Conservation (phyloP, 2,113 vertebrate species). For the Actenoides lindsayi region DNA sequence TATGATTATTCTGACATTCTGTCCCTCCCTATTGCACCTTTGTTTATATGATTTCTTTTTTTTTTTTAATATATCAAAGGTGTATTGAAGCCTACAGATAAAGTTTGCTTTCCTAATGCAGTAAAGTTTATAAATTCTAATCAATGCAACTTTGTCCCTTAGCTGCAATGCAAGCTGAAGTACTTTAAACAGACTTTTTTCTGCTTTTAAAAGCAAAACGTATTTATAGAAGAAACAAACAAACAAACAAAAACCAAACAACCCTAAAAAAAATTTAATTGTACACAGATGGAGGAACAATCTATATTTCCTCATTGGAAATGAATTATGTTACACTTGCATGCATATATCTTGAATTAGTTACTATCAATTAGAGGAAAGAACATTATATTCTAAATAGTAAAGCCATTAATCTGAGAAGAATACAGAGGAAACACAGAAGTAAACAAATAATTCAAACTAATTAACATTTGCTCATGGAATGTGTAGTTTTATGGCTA, state of each 20-base stretch:
- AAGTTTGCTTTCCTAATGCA: not conserved
- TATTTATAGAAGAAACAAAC: not conserved
- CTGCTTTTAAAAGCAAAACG: not conserved
- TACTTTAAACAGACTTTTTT: not conserved
- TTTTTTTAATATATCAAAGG: not conserved
- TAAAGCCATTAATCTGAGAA: conserved; percentile 50
- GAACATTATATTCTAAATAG: conserved; percentile 1
- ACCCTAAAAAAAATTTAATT: not conserved
- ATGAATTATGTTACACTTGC: conserved; percentile 1
- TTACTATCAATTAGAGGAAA: conserved; percentile 41
- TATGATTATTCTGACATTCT: not conserved
- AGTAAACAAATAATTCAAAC: conserved; percentile 72
- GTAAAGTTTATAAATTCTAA: not conserved
- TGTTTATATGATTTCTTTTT: not conserved
- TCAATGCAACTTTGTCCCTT: not conserved
- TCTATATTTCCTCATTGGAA: not conserved
- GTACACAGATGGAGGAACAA: not conserved
- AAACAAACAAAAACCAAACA: not conserved
- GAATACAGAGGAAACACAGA: conserved; percentile 26
- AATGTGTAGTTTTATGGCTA: conserved; percentile 38
- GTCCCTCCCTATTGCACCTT: not conserved
- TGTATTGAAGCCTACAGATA: not conserved
- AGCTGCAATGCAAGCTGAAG: not conserved
- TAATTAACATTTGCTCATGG: conserved; percentile 56
- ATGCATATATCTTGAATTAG: not conserved